These are phyloP conservation scores for Eupithecia subumbrata DNA, from an alignment of 2,888 invertebrate species.

Conservation along the genomic window DNA sequence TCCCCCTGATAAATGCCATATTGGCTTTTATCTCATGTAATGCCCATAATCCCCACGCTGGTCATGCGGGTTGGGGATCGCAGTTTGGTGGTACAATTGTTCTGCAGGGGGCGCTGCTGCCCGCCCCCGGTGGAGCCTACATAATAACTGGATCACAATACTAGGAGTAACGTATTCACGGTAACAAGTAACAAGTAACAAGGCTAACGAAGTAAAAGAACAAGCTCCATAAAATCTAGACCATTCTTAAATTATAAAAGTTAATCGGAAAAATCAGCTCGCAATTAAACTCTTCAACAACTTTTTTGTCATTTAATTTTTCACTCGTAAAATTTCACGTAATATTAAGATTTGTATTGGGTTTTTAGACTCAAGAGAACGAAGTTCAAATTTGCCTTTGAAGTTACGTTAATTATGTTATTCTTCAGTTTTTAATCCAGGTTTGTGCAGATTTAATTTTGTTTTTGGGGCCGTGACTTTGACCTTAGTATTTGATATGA, in stretches of 20 bases:
- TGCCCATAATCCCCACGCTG: too few relatives aligned
- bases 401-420: conserved; percentile 24
- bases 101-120: too few relatives aligned
- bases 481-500: neutral
- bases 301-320: conserved; percentile 37
- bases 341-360: conserved; percentile 28
- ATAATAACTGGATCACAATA: too few relatives aligned
- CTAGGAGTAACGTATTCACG: too few relatives aligned
- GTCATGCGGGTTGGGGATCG: too few relatives aligned
- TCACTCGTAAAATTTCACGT: conserved; percentile 15
- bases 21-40: too few relatives aligned
- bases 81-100: too few relatives aligned
- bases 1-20: too few relatives aligned
- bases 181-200: neutral
- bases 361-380: conserved; percentile 22
- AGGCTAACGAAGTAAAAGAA: neutral
- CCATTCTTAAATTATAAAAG: conserved; percentile 5
- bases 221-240: neutral
- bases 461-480: neutral
- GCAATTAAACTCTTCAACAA: conserved; percentile 24
- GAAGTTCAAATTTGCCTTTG: conserved; percentile 16
- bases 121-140: too few relatives aligned
- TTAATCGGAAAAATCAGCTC: conserved; percentile 15
- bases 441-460: conserved; percentile 4
- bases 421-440: conserved; percentile 20